Base-by-base conservation (phyloP, 2,888 invertebrate genomes). In the Drosophila dives region DNA sequence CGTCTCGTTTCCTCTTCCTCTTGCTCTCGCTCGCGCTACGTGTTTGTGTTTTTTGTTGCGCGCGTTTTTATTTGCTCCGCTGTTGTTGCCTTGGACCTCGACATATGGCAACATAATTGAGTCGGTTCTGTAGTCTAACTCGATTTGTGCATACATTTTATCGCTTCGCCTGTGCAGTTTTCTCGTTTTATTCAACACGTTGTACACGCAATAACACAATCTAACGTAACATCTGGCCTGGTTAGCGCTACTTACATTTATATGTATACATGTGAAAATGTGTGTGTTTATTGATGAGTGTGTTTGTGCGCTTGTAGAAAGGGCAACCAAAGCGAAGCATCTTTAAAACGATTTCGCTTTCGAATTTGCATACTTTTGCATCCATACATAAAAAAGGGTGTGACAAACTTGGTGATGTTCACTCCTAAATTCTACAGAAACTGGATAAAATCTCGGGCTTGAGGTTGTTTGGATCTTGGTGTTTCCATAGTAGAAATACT, bases 31-130 rank as follows among this genome's bases (percentile, higher is more conserved):
- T 51, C 15, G 53, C 5, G 23, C 23, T 49, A 10, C 51, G 26
- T 56, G 53, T 54, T n/a, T 54, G n/a, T 66, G 54, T 64, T 45
- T 63, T 49, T 64, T 60, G 59, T 78, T 75, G 80, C 80, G 76
- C 80, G 78, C 78, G 76, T 75, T 70, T 79, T 73, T 69, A 20
- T 26, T 20, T 23, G 29, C 11, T 34, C 32, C 40, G 23, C 40
- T 53, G 5, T 53, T n/a, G 29, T 58, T 40, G 58, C 58, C 72
- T 56, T 55, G 71, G 34, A 74, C 70, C 51, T 68, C 72, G 89
- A 74, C 85, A 86, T 86, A 86, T 84, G 84, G 84, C 83, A 84
- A 74, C 86, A 75, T 83, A 88, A 77, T 83, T 80, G 65, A 56
- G 34, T 42, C 59, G 51, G 56, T 74, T 88, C 73, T 74, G 42